phyloP scores from a whole-genome alignment of 2,797 vertebrate species.

The Diceros bicornis region DNA sequence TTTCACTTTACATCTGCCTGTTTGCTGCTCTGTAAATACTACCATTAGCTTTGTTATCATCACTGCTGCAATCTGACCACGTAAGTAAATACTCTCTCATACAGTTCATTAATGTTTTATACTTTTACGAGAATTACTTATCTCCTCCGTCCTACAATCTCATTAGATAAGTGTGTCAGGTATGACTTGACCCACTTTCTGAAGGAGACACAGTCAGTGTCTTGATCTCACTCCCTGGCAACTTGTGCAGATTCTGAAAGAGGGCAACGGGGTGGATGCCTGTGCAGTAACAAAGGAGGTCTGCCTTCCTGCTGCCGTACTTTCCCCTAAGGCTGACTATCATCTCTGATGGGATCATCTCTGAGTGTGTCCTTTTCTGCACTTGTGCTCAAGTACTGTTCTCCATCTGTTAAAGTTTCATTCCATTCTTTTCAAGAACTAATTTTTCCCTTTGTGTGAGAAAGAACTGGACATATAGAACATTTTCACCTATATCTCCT shows the following conservation, averaged over 20 bases:
- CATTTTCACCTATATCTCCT: not conserved
- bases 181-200: not conserved
- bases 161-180: not conserved
- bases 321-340: not conserved
- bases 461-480: not conserved
- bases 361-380: not conserved
- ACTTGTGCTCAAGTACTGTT: not conserved
- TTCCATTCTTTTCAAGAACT: not conserved
- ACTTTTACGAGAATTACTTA: not conserved
- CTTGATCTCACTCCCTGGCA: not conserved
- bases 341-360: not conserved
- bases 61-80: not conserved
- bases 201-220: not conserved
- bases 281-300: not conserved
- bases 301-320: not conserved
- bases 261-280: fast-evolving
- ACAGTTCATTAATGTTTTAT: not conserved
- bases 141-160: not conserved
- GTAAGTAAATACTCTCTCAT: not conserved
- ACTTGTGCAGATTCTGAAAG: not conserved
- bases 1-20: slow-evolving; percentile 31
- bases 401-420: not conserved
- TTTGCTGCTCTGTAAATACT: slow-evolving; percentile 30
- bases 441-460: not conserved
- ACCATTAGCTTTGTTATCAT: slow-evolving; percentile 19